These are phyloP conservation scores for Gouania willdenowi DNA, from an alignment of 2,797 vertebrate species.

Conservation along the genomic window DNA sequence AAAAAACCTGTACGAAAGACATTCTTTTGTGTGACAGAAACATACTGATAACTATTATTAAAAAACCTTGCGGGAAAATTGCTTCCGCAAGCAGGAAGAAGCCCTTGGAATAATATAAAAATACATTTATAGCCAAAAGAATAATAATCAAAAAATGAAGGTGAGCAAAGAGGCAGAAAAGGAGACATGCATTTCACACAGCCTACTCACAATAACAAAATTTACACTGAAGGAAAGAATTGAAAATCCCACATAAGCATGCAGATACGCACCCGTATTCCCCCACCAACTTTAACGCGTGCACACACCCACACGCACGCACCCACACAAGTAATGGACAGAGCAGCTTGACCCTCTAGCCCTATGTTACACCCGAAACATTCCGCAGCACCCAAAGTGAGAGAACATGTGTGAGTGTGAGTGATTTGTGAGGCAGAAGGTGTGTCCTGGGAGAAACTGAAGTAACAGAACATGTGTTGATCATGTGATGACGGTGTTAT, in stretches of 20 bases:
- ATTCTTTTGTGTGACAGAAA: background rate
- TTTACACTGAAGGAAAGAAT: slow-evolving; percentile 4
- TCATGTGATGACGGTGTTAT: slow-evolving; percentile 45
- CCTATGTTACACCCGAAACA: slow-evolving; percentile 36
- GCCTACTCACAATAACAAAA: background rate
- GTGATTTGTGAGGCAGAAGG: slow-evolving; percentile 16
- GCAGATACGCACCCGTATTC: background rate
- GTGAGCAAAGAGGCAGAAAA: slow-evolving; percentile 5
- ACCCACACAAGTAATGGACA: slow-evolving; percentile 26
- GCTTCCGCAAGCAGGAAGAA: background rate
- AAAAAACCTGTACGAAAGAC: too few species aligned
- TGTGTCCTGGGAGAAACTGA: slow-evolving; percentile 18
- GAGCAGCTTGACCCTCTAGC: slow-evolving; percentile 56
- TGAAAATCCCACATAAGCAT: slow-evolving; percentile 2
- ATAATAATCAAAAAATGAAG: too few species aligned
- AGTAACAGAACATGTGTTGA: slow-evolving; percentile 36
- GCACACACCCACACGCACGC: background rate
- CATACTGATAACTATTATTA: slow-evolving; percentile 1
- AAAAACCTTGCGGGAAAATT: slow-evolving; percentile 5
- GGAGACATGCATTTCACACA: slow-evolving; percentile 12
- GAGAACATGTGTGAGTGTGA: background rate
- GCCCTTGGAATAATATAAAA: slow-evolving; percentile 29
- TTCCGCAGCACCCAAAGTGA: slow-evolving; percentile 16
- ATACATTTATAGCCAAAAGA: too few species aligned
- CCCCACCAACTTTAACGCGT: background rate